Percentiles rank a stretch among this genome's conserved stretches.
phyloP scores from a whole-genome alignment of 2,113 vertebrate species.

The Vombatus ursinus region DNA sequence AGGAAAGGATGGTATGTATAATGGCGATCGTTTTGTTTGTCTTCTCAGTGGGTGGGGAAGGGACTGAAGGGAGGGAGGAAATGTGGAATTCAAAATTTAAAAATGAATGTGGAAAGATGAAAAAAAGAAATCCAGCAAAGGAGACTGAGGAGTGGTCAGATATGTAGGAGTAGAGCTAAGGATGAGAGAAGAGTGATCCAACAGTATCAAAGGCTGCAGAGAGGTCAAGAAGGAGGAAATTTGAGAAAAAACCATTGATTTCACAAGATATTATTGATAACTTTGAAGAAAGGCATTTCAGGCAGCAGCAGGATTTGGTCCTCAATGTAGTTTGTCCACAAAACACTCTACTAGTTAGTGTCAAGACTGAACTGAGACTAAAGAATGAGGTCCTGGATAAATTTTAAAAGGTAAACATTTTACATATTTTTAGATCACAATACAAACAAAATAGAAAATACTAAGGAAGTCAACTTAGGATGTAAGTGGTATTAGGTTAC shows the following conservation, averaged over 20 bases:
- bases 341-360: not conserved
- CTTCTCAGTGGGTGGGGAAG: not conserved
- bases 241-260: not conserved
- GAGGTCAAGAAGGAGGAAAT: not conserved
- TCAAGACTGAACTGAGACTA: not conserved
- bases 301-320: not conserved
- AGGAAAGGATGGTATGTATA: not conserved
- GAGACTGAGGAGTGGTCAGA: not conserved
- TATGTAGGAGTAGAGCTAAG: not conserved
- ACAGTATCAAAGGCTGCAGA: not conserved
- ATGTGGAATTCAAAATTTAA: too few species aligned
- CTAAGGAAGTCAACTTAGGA: not conserved
- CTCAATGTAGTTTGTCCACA: not conserved
- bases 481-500: not conserved
- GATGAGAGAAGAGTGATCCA: not conserved
- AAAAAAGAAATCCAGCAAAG: not conserved
- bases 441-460: not conserved
- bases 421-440: not conserved
- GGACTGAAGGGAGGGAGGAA: not conserved
- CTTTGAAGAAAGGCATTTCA: not conserved
- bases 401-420: not conserved
- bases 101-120: not conserved
- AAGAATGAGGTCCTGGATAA: not conserved
- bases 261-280: too few species aligned
- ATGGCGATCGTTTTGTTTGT: not conserved